Base-by-base conservation (phyloP, 2,888 invertebrate genomes). In the Oxystoma pomonae region DNA sequence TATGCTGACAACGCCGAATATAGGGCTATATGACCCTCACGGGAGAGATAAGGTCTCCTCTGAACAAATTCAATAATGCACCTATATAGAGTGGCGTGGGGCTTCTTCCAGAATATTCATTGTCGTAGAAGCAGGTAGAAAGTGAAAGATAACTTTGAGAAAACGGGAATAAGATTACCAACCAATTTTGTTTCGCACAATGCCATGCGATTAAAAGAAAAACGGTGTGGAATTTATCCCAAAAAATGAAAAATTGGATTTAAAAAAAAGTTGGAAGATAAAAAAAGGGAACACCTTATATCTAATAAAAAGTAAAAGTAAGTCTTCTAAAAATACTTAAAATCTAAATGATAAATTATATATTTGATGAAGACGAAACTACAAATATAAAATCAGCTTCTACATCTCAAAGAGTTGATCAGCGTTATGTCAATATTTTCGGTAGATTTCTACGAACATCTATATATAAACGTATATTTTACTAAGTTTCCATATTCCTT, bases 1-100 rank as follows among this genome's bases (percentile, higher is more conserved):
- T 81, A 79, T 80, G 81, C 81, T 81, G 81, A 81, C 81, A 80
- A 80, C 77, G 79, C 78, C 77, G 77, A 78, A 77, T 75, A 78
- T 76, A 77, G 77, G 72, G 72, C 72, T 73, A 72, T 74, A 80
- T 79, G 75, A 77, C 72, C 70, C 80, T 74, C 80, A 68, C 69
- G 80, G 79, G 80, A 78, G 73, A 75, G 77, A 80, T 80, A 79
- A 80, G 78, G 76, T 75, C 35, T 35, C 35, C 12, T 35, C 72
- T 73, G 79, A 78, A 77, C 79, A 78, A 80, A 80, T 80, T 80
- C 79, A 80, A 80, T 80, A 80, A 79, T 78, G 76, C 78, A 80
- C 77, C 78, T 75, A 76, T n/a, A n/a, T 74, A 76, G 75, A 75
- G 73, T 72, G 71, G 69, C 70, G 70, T 70, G 64, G 65, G 21